Percentiles rank a stretch among this genome's conserved stretches.
phyloP scores from a whole-genome alignment of 1,140 invertebrate genomes.

The Anthonomus grandis region DNA sequence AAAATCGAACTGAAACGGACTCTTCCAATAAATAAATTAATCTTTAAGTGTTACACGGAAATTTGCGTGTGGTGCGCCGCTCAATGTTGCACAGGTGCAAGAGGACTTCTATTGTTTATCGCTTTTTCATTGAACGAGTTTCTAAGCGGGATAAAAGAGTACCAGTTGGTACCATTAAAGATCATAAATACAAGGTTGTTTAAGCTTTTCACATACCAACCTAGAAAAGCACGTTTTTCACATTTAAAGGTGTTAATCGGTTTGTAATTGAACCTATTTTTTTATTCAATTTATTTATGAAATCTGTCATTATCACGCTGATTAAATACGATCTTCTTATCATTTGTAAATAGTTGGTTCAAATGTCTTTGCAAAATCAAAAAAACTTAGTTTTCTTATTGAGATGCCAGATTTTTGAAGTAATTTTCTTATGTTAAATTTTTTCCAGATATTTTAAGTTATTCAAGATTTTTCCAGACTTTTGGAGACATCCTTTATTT shows the following conservation, averaged over 20 bases:
- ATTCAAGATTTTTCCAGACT: too few species aligned
- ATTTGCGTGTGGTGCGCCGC: slow-evolving; percentile 19
- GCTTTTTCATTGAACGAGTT: slow-evolving; percentile 32
- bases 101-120: slow-evolving; percentile 24
- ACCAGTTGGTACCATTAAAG: slow-evolving; percentile 34
- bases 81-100: slow-evolving; percentile 25
- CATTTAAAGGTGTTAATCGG: slow-evolving; percentile 18
- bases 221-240: slow-evolving; percentile 34
- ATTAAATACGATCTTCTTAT: too few species aligned
- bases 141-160: slow-evolving; percentile 31
- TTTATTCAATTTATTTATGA: too few species aligned
- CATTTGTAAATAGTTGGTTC: too few species aligned
- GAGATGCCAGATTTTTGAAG: too few species aligned
- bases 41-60: slow-evolving; percentile 24
- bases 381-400: too few species aligned
- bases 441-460: too few species aligned
- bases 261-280: too few species aligned
- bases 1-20: slow-evolving; percentile 18
- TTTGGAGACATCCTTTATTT: too few species aligned
- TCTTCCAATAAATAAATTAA: slow-evolving; percentile 21
- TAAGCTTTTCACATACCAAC: slow-evolving; percentile 29
- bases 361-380: too few species aligned
- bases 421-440: too few species aligned
- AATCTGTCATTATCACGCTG: too few species aligned
- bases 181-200: slow-evolving; percentile 35